Evolutionary conservation across 2,797 vertebrate genomes (phyloP).

Genomic region (Leucoraja ocellata): DNA sequence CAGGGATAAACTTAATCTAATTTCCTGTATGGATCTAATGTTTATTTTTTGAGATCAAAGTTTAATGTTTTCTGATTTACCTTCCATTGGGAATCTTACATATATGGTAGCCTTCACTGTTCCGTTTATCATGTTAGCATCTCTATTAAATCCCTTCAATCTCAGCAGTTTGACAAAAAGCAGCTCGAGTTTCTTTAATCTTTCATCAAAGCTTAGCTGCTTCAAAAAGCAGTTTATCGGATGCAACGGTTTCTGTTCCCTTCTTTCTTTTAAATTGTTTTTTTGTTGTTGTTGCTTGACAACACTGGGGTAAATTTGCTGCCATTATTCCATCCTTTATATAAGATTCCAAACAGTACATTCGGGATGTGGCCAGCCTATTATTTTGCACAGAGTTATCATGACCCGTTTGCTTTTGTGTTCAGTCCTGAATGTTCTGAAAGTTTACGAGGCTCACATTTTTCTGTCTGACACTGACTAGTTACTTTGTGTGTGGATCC

Average conservation of each 20-base stretch:
- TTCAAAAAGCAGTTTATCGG: neutral
- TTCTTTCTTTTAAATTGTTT: neutral
- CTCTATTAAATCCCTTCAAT: neutral
- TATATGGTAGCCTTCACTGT: neutral
- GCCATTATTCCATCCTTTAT: neutral
- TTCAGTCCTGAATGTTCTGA: neutral
- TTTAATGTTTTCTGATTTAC: neutral
- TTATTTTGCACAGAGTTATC: neutral
- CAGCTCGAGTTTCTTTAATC: neutral
- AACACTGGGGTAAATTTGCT: neutral
- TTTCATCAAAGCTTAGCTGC: neutral
- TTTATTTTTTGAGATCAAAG: neutral
- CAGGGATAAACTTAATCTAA: neutral
- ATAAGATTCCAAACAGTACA: neutral
- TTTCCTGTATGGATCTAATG: neutral
- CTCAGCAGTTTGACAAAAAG: neutral
- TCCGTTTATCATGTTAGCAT: neutral
- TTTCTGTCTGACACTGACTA: neutral
- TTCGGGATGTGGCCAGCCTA: neutral
- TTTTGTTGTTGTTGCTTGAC: neutral
- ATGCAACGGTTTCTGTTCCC: neutral
- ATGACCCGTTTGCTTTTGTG: slow-evolving; percentile 4
- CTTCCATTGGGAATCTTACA: neutral
- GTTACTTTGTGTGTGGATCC: neutral
- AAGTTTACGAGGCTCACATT: neutral